phyloP scores from a whole-genome alignment of 2,113 vertebrate genomes.

The Archocentrus centrarchus region DNA sequence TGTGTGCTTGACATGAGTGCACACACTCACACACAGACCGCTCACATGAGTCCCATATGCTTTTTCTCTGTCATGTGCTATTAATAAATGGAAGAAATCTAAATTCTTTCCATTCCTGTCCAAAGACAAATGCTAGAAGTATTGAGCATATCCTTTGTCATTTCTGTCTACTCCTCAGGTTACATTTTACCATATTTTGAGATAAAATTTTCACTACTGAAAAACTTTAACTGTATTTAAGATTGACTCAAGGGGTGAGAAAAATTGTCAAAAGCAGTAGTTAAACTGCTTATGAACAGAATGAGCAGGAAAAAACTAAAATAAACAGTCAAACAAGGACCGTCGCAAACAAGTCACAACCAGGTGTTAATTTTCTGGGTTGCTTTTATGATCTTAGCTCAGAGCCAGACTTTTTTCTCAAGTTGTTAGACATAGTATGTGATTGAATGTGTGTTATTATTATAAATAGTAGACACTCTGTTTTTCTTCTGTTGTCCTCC shows the following conservation, averaged over 20 bases:
- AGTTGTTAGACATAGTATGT: conserved; percentile 18
- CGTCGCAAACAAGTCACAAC: background rate
- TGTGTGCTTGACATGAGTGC: conserved; percentile 39
- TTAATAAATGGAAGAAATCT: conserved; percentile 62
- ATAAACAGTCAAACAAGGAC: background rate
- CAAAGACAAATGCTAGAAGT: conserved; percentile 7
- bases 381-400: conserved; percentile 26
- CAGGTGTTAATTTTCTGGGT: conserved; percentile 32
- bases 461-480: conserved; percentile 58
- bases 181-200: background rate
- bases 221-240: background rate
- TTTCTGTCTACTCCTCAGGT: background rate
- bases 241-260: background rate
- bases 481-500: conserved; percentile 61
- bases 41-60: conserved; percentile 24
- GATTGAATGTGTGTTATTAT: conserved; percentile 57
- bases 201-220: background rate
- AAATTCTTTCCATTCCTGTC: conserved; percentile 60
- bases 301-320: background rate
- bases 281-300: background rate
- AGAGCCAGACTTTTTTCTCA: conserved; percentile 40
- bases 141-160: background rate
- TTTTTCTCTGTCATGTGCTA: conserved; percentile 52
- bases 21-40: conserved; percentile 22
- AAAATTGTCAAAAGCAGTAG: background rate